Percentiles rank a stretch among this genome's conserved stretches.
These are phyloP conservation scores for Steinernema hermaphroditum DNA, from an alignment of 2,888 invertebrate species.

Conservation along the genomic window DNA sequence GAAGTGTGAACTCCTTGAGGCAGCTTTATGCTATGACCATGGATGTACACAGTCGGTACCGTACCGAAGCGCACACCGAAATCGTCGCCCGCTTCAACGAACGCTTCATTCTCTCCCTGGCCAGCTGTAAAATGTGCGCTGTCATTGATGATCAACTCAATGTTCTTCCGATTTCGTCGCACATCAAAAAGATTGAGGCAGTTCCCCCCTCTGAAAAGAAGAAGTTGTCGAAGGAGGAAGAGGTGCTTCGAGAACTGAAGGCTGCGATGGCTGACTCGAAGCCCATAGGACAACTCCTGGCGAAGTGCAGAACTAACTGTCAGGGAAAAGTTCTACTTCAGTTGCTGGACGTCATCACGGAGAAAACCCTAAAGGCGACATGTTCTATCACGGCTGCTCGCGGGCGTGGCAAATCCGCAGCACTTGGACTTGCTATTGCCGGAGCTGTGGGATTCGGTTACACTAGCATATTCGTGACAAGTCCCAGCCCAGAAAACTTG, in stretches of 20 bases:
- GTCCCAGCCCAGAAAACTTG: constrained; percentile 95
- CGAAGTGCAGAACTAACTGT: constrained; percentile 86
- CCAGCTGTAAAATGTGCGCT: constrained; percentile 76
- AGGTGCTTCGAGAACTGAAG: constrained; percentile 78
- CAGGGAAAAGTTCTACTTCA: constrained; percentile 78
- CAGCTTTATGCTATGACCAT: constrained; percentile 94
- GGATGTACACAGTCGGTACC: constrained; percentile 94
- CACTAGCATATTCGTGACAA: constrained; percentile 93
- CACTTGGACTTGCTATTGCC: constrained; percentile 80
- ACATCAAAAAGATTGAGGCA: constrained; percentile 80
- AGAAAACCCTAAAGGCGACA: constrained; percentile 83
- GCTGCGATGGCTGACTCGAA: constrained; percentile 85
- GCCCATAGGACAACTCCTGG: constrained; percentile 84
- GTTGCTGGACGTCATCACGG: constrained; percentile 91
- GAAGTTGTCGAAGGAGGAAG: constrained; percentile 68
- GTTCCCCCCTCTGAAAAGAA: constrained; percentile 67
- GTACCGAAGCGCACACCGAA: constrained; percentile 90
- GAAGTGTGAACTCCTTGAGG: constrained; percentile 82
- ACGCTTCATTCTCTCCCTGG: constrained; percentile 85
- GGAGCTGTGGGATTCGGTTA: constrained; percentile 74
- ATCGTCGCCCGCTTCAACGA: constrained; percentile 94
- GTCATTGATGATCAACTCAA: constrained; percentile 92
- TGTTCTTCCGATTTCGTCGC: constrained; percentile 87
- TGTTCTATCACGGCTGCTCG: constrained; percentile 92
- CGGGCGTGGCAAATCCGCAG: constrained; percentile 94